Conservation (phyloP, 1,140 invertebrate species). For the Atta texana region DNA sequence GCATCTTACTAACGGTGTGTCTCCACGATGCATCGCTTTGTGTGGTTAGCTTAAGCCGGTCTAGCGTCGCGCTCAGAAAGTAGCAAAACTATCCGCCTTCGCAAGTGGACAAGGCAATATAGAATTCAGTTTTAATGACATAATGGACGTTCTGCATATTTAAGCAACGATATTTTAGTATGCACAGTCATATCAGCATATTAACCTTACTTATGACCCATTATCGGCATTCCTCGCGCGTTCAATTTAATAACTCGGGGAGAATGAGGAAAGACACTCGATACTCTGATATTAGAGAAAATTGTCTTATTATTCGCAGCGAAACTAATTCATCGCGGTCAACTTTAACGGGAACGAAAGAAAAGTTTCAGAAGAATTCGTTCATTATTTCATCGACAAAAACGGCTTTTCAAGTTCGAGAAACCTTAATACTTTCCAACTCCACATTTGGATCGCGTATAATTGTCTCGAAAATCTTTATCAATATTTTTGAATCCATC, state of each 20-base stretch:
- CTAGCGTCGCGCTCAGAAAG: constrained; percentile 21
- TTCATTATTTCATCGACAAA: not conserved
- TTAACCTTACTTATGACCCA: not conserved
- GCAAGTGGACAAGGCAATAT: not conserved
- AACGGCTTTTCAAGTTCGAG: not conserved
- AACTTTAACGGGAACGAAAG: not conserved
- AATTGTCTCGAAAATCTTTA: not conserved
- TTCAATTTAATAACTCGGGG: constrained; percentile 20
- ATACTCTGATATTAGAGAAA: constrained; percentile 22
- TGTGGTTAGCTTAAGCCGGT: constrained; percentile 40
- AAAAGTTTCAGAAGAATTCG: constrained; percentile 11
- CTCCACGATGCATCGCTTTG: constrained; percentile 60
- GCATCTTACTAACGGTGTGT: constrained; percentile 66
- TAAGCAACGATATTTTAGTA: not conserved
- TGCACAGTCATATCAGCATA: not conserved
- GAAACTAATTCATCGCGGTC: not conserved
- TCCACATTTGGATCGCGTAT: not conserved
- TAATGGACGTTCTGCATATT: constrained; percentile 21
- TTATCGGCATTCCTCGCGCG: not conserved
- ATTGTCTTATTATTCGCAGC: constrained; percentile 21
- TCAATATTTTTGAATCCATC: not conserved
- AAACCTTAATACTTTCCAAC: not conserved
- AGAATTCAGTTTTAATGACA: not conserved
- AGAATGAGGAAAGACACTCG: not conserved
- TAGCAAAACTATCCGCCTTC: constrained; percentile 14